Evolutionary conservation across 92 coral and sea anemone genomes (phyloP), one percentile per base, ranked within the genome.

Genomic region (Isaurus tuberculatus): DNA sequence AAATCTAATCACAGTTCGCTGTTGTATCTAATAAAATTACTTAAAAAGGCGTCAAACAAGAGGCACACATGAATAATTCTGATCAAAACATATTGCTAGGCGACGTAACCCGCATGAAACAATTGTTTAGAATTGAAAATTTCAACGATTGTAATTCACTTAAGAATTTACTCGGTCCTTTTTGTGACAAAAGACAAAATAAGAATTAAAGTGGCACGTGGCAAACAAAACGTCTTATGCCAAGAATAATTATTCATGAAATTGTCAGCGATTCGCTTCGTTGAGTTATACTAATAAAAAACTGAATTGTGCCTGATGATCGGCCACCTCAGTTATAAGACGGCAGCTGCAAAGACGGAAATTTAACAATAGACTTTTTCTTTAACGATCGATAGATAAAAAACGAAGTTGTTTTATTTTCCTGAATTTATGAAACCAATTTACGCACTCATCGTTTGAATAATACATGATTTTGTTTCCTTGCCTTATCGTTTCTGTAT

Each of bases 1-100:
- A 53, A 70, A 72, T 73, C 84, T 90, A 86, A 90, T 90, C 93
- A 86, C 75, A 44, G 80, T 88, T 83, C 75, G 84, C 89, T 90
- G 93, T 87, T 83, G 91, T 90, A 87, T 90, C 93, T 87, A 90
- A 90, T 90, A 90, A 90, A 88, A 90, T 90, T 90, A 90, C 85
- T 91, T 86, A 83, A 86, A 55, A 86, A 90, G 82, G 91, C 88
- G 93, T 87, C 93, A 87, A 88, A 90, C 85, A 87, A 70, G 91
- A 83, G 90, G 85, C 78, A 82, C 93, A 75, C 86, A 84, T 90
- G 83, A 88, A 90, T 90, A 80, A 90, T 90, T 90, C 90, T 37
- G 64, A 37, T 77, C 49, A 77, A 27, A 60, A 77, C 49, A 77
- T 51, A 77, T 77, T 77, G 82, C 82, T 57, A 77, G 58, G 82